A percentile compares a stretch with the other conserved stretches of the same genome.
Conservation (phyloP, 2,113 vertebrate species). For the Thamnophis sirtalis region DNA sequence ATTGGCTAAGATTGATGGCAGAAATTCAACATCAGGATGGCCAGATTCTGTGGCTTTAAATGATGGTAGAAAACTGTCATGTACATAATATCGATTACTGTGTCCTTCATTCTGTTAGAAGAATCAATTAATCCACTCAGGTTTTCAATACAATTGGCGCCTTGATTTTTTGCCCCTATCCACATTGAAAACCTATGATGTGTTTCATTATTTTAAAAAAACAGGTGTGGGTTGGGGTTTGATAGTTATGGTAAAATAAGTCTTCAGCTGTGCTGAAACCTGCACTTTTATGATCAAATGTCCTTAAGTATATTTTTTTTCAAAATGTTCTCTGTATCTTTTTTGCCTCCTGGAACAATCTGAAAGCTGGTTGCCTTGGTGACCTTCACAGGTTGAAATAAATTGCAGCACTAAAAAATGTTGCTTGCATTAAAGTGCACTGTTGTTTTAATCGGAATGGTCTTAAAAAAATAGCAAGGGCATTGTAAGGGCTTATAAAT, state of each 20-base stretch:
- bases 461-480: slow-evolving; percentile 10
- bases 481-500: slow-evolving; percentile 16
- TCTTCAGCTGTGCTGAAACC: slow-evolving; percentile 12
- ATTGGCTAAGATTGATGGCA: background rate
- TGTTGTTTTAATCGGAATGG: slow-evolving; percentile 12
- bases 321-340: slow-evolving; percentile 20
- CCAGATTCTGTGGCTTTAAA: background rate
- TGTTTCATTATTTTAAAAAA: slow-evolving; percentile 4
- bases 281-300: background rate
- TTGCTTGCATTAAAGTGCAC: slow-evolving; percentile 30
- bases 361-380: slow-evolving; percentile 49
- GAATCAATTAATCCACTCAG: background rate
- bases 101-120: background rate
- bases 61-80: background rate
- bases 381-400: slow-evolving; percentile 52
- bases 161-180: background rate
- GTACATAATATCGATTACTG: background rate
- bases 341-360: slow-evolving; percentile 39
- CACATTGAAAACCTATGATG: slow-evolving; percentile 7
- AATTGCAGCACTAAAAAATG: slow-evolving; percentile 8
- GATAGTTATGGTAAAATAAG: background rate
- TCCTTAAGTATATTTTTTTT: slow-evolving; percentile 3
- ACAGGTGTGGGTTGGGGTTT: background rate
- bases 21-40: background rate
- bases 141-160: background rate